Evolutionary conservation across 1,140 invertebrate species (phyloP).

Genomic region (Dolichoris vasculosae): DNA sequence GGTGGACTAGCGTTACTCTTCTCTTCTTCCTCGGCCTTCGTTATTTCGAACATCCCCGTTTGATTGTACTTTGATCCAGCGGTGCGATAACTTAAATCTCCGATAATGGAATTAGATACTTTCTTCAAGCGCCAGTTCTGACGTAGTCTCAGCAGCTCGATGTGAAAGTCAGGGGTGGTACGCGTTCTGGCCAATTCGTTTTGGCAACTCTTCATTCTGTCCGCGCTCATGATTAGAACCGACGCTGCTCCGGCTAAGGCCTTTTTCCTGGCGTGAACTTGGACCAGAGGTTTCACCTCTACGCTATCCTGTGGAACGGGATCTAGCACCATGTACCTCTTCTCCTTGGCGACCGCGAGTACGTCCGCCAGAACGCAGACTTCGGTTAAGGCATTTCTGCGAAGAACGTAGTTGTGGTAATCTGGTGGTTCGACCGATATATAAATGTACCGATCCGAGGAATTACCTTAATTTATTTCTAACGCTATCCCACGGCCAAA

Average conservation of each 20-base stretch:
- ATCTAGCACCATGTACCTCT: slow-evolving; percentile 95
- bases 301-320: slow-evolving; percentile 89
- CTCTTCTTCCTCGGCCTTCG: slow-evolving; percentile 90
- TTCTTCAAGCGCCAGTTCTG: slow-evolving; percentile 98
- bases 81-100: slow-evolving; percentile 95
- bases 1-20: slow-evolving; percentile 76
- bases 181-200: slow-evolving; percentile 85
- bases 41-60: slow-evolving; percentile 96
- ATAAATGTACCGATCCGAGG: neutral
- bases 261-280: slow-evolving; percentile 94
- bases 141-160: slow-evolving; percentile 90
- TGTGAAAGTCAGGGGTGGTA: slow-evolving; percentile 91
- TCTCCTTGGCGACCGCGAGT: slow-evolving; percentile 92
- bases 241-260: slow-evolving; percentile 87
- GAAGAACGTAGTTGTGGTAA: slow-evolving; percentile 46
- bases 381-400: slow-evolving; percentile 89
- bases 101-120: slow-evolving; percentile 95
- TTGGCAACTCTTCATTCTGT: slow-evolving; percentile 87
- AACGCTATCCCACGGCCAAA: slow-evolving; percentile 97
- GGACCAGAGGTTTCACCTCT: slow-evolving; percentile 89
- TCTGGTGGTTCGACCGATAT: neutral
- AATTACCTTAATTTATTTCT: slow-evolving; percentile 85
- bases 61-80: slow-evolving; percentile 94
- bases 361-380: slow-evolving; percentile 95
- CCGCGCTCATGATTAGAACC: slow-evolving; percentile 89